Base-by-base conservation (phyloP, 2,888 invertebrate species). In the Mactromeris polynyma region DNA sequence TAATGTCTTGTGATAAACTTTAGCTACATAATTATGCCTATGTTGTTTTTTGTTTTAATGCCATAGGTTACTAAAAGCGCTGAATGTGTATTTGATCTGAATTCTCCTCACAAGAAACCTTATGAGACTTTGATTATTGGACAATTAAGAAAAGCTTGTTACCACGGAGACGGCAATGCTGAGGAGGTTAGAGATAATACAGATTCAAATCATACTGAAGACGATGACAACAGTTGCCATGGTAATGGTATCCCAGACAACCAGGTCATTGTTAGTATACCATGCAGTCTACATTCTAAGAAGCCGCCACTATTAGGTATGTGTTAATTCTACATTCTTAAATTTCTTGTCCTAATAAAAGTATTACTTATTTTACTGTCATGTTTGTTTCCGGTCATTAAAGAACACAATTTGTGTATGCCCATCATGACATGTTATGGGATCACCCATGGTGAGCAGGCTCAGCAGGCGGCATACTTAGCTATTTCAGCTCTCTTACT, bases 221-320 rank as follows among this genome's bases (percentile, higher is more conserved):
- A 77, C 14, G 38, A 42, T 40, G 40, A 26, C 38, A 21, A n/a
- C 40, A 78, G 38, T 78, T 40, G 40, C 69, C 69, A 33, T 69
- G 58, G 58, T n/a, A n/a, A 58, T 6, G 58, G 26, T 31, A 79
- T 95, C 36, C 96, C 96, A 77, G 96, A 97, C 90, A 96, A 97
- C 7, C 97, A 97, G 95, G 95, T 98, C 78, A 96, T 99, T 85
- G 97, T 98, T 31, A 99, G 99, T 96, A 97, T 99, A 36, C 99
- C 99, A 0, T 99, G 99, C 97, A 98, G 98, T 26, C 97, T 99
- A 88, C 99, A 99, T 97, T 99, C 99, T 0, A 99, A 99, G 96
- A 99, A 99, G 97, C 99, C 99, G 69, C 99, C 99, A 0, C 97
- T 99, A 85, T 95, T 97, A 93, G 98, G 98, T 97, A 97, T 97